Conservation (phyloP, 2,888 invertebrate genomes). For the Drosophila fulvimacula region DNA sequence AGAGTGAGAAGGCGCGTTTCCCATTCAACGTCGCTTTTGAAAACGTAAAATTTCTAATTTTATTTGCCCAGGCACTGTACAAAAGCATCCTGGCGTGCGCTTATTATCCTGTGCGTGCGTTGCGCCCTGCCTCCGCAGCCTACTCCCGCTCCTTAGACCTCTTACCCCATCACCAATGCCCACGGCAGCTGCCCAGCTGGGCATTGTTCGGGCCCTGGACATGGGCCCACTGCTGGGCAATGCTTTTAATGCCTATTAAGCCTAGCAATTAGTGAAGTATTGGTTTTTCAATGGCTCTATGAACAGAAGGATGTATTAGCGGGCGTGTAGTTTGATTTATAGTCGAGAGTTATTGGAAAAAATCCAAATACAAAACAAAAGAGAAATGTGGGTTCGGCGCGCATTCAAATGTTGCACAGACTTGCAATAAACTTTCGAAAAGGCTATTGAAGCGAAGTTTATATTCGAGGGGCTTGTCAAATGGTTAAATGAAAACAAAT, state of each 20-base stretch:
- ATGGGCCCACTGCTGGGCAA: constrained; percentile 64
- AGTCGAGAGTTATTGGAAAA: constrained; percentile 50
- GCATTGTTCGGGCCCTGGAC: constrained; percentile 65
- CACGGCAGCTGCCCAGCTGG: constrained; percentile 49
- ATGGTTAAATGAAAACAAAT: neutral
- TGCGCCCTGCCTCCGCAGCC: constrained; percentile 17
- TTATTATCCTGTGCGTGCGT: constrained; percentile 75
- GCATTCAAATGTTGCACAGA: constrained; percentile 24
- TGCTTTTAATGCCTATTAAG: constrained; percentile 79
- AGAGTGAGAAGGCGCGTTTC: constrained; percentile 34
- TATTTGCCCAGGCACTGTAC: constrained; percentile 74
- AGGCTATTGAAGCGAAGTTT: neutral
- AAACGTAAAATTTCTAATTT: constrained; percentile 80
- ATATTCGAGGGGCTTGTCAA: neutral
- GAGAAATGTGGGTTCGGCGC: constrained; percentile 18
- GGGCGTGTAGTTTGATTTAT: constrained; percentile 60
- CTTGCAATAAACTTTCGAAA: constrained; percentile 6
- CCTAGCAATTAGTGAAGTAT: constrained; percentile 76
- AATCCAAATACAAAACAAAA: neutral
- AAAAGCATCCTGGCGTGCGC: constrained; percentile 78
- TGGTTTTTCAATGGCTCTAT: constrained; percentile 65
- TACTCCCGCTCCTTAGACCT: neutral
- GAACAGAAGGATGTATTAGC: constrained; percentile 23
- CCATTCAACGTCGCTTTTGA: constrained; percentile 62
- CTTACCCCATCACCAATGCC: constrained; percentile 5